Evolutionary conservation across 2,888 invertebrate genomes (phyloP).

Genomic region (Athripsodes cinereus): DNA sequence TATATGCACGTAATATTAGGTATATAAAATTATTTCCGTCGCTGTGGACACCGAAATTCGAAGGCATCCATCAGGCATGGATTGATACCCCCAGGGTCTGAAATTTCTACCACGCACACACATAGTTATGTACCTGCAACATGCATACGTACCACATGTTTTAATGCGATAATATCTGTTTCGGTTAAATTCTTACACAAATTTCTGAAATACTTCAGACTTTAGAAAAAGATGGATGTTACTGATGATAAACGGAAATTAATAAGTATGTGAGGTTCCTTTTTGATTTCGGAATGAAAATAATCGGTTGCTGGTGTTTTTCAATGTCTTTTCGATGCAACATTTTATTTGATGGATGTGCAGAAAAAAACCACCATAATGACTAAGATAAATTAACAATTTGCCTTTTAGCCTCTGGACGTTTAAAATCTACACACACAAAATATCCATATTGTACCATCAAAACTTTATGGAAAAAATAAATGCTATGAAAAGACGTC

Average conservation of each 20-base stretch:
- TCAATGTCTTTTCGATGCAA: neutral
- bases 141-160: neutral
- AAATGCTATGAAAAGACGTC: too few species aligned
- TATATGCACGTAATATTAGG: neutral
- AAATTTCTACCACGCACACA: neutral
- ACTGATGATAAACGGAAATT: neutral
- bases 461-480: too few species aligned
- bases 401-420: constrained; percentile 1
- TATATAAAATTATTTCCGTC: neutral
- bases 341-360: neutral
- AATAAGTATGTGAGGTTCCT: neutral
- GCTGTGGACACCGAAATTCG: neutral
- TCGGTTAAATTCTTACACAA: neutral
- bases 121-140: too few species aligned
- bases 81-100: neutral
- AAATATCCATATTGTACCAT: too few species aligned
- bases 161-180: constrained; percentile 19
- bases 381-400: neutral
- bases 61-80: neutral
- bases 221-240: neutral
- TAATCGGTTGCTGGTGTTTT: neutral
- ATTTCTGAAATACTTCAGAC: neutral
- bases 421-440: too few species aligned
- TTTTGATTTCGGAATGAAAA: neutral
- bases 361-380: neutral